These are phyloP conservation scores for Oncopeltus fasciatus DNA, from an alignment of 1,140 invertebrate genomes.

Conservation along the genomic window DNA sequence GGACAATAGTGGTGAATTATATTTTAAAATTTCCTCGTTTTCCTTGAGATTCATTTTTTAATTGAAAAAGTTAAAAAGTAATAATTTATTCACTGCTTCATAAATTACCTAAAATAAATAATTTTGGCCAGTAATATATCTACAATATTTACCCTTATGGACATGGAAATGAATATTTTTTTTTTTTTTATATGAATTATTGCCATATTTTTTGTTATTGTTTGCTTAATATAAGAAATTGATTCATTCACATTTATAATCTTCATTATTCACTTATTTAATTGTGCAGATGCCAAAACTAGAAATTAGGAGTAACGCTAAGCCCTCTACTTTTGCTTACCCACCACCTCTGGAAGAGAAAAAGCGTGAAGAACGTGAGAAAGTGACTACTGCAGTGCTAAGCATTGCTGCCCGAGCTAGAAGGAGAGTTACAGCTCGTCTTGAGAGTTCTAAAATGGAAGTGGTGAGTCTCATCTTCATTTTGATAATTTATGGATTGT, in stretches of 20 bases:
- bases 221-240: neutral
- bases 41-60: too few relatives aligned
- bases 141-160: too few relatives aligned
- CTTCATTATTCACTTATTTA: too few relatives aligned
- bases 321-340: slow-evolving; percentile 90
- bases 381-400: slow-evolving; percentile 90
- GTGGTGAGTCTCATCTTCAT: slow-evolving; percentile 29
- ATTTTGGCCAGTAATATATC: too few relatives aligned
- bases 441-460: slow-evolving; percentile 33
- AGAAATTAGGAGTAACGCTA: slow-evolving; percentile 82
- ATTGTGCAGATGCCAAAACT: slow-evolving; percentile 90
- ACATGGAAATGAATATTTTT: too few relatives aligned
- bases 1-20: too few relatives aligned
- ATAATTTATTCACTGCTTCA: too few relatives aligned
- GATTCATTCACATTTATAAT: neutral
- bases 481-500: too few relatives aligned
- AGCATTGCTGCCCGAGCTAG: slow-evolving; percentile 88
- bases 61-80: too few relatives aligned
- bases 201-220: neutral
- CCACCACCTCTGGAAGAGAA: slow-evolving; percentile 94
- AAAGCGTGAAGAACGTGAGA: slow-evolving; percentile 90
- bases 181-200: too few relatives aligned
- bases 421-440: slow-evolving; percentile 61
- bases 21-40: too few relatives aligned
- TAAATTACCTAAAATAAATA: too few relatives aligned